Base-by-base conservation (phyloP, 2,888 invertebrate species). In the Synanthedon andrenaeformis region DNA sequence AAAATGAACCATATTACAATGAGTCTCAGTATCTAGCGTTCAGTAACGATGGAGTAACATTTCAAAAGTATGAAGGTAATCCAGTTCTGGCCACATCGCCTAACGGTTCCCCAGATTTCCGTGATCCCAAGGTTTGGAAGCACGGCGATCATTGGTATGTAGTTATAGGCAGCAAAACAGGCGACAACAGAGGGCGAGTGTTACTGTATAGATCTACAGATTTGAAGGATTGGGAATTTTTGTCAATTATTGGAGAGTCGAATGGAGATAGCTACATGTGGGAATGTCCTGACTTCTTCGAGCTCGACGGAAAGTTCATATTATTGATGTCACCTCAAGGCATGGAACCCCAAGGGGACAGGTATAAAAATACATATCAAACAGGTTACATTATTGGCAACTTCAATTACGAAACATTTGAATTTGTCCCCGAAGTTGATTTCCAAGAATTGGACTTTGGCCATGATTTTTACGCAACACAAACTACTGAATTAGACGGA, bases 221-320 rank as follows among this genome's bases (percentile, higher is more conserved):
- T 59, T 58, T 89, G 61, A 65, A 66, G 45, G 64, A 58, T 11
- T 88, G 88, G 88, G 79, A 82, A 50, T 85, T 76, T 51, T 61
- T 86, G 49, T 70, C 62, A 5, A 72, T 81, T 8, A 55, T 88
- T 3, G 85, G 69, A 42, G 82, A 84, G 62, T 80, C 86, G 1
- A 63, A 74, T 3, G 79, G 77, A 12, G 70, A 72, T 13, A 58
- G 82, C 1, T 86, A 82, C 53, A 87, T 88, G 85, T 89, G 87
- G 85, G 89, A 89, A 59, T 89, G 89, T 57, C 89, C 89, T 0
- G 88, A 89, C 58, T 82, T 89, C 55, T 88, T 89, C 41, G 79
- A 87, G 57, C 62, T 89, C 3, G 70, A 78, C 41, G 83, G 83
- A 14, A 88, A 77, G 56, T 74, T 75, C 53, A 64, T 89, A 0